Base-by-base conservation (phyloP, 2,797 vertebrate genomes). In the Myripristis murdjan region DNA sequence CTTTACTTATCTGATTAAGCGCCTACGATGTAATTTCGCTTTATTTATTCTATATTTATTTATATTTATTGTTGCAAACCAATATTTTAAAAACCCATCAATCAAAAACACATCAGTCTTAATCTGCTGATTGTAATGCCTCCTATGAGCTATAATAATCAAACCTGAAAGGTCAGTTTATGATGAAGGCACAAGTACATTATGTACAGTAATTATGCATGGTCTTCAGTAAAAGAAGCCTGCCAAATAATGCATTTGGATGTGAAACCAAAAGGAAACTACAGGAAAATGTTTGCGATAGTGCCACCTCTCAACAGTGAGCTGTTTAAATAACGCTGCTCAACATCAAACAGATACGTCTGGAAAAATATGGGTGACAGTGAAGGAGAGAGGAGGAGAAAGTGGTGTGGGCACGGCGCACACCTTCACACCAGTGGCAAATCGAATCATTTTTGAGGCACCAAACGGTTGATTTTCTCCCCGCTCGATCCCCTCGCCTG, bases 401-500 rank as follows among this genome's bases (percentile, higher is more conserved):
- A 47, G 64, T 67, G 63, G 35, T 49, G 51, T 44, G 56, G 58
- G 78, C 71, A 68, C 60, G 20, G 52, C 9, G 43, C 44, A 67
- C 78, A 76, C 70, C 85, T 80, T 86, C 81, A 78, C 82, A 74
- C 54, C 73, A 53, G 49, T 58, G 63, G 85, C 81, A 85, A 89
- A 90, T 89, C 78, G 3, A 91, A 91, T 91, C 53, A 84, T 89
- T 90, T 90, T 70, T 56, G 73, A 70, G 73, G 69, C 79, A 81
- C 71, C 81, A 78, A 82, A 82, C 44, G 77, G 66, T 85, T 85
- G 76, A 90, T 93, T 93, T 91, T 87, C 87, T 69, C 68, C 82
- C 79, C 69, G 49, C 85, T 87, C 56, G 4, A 80, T 83, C 81
- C 79, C 71, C 70, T 65, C 8, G 65, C 70, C 75, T 53, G 62